Conservation (phyloP, 2,797 vertebrate species). For the Myotis findleyi region DNA sequence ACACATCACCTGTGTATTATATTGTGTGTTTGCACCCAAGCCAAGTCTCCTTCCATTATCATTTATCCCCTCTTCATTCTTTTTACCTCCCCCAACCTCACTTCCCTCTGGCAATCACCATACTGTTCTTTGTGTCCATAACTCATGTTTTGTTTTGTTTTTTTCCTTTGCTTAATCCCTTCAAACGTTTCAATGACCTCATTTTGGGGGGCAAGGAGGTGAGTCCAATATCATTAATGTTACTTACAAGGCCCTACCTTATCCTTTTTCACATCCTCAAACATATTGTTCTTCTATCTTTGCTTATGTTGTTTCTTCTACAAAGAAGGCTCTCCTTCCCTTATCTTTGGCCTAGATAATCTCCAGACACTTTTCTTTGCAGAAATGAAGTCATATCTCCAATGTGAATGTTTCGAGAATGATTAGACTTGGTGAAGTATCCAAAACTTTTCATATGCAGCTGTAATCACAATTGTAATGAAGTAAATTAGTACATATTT, state of each 20-base stretch:
- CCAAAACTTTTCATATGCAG: neutral
- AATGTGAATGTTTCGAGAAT: neutral
- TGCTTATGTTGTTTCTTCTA: neutral
- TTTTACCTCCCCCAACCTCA: neutral
- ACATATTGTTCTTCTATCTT: neutral
- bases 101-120: neutral
- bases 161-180: neutral
- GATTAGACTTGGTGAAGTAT: neutral
- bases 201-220: neutral
- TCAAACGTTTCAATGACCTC: neutral
- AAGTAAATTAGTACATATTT: neutral
- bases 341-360: neutral
- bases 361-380: neutral
- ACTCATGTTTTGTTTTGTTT: neutral
- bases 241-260: neutral
- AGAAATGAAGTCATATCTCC: neutral
- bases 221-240: neutral
- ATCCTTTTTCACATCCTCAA: neutral
- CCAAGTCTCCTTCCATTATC: neutral
- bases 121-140: neutral
- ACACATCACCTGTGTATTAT: neutral
- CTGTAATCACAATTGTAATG: neutral
- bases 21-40: neutral
- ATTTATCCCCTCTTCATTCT: neutral
- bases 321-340: neutral